Conservation (phyloP, 2,113 vertebrate genomes). For the Notechis scutatus region DNA sequence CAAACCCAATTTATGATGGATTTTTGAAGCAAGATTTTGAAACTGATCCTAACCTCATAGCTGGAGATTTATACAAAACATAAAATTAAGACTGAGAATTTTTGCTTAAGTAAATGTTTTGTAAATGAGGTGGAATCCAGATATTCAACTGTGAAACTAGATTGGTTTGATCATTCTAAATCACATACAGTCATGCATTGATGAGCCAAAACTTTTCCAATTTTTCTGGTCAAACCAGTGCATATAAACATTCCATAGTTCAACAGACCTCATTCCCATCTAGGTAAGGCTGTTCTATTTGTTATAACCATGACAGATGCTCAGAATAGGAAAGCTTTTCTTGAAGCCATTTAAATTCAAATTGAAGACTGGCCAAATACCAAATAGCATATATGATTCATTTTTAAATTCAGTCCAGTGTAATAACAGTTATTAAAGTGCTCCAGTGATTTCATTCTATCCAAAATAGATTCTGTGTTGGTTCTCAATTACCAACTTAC, state of each 20-base stretch:
- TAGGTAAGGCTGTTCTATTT: slow-evolving; percentile 24
- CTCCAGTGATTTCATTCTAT: slow-evolving; percentile 22
- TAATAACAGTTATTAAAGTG: slow-evolving; percentile 26
- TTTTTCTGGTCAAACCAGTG: not conserved
- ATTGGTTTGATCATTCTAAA: not conserved
- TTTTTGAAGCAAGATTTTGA: not conserved
- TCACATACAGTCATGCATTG: not conserved
- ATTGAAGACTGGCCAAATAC: slow-evolving; percentile 51
- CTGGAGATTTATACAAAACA: not conserved
- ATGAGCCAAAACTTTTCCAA: not conserved
- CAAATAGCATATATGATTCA: slow-evolving; percentile 42
- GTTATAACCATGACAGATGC: not conserved
- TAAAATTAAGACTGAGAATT: not conserved
- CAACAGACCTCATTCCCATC: not conserved
- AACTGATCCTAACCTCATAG: not conserved
- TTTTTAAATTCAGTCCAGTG: slow-evolving; percentile 33
- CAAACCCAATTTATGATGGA: not conserved
- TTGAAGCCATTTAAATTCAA: slow-evolving; percentile 34
- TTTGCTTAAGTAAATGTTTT: not conserved
- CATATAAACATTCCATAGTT: not conserved
- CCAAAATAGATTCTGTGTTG: slow-evolving; percentile 25
- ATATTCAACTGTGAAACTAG: not conserved
- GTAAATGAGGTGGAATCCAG: not conserved
- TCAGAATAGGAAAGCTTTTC: slow-evolving; percentile 26
- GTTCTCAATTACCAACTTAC: slow-evolving; percentile 25